Conservation (phyloP, 2,888 invertebrate species). For the Eucera pruinosa region DNA sequence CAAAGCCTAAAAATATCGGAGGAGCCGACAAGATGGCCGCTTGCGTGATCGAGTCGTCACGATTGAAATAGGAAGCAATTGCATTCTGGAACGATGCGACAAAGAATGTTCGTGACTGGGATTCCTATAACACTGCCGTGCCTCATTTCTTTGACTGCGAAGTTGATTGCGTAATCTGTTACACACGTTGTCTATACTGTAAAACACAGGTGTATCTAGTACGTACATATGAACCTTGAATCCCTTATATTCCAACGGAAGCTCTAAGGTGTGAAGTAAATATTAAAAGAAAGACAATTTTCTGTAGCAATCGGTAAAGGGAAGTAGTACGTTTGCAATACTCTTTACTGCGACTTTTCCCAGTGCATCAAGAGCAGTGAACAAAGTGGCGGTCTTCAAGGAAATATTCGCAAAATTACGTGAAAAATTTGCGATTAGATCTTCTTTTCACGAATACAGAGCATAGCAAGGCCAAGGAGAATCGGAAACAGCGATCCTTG, state of each 20-base stretch:
- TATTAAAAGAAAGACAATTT: not conserved
- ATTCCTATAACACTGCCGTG: conserved; percentile 29
- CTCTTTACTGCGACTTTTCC: not conserved
- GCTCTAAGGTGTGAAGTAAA: not conserved
- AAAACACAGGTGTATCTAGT: not conserved
- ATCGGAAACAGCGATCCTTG: not conserved
- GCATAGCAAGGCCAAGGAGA: not conserved
- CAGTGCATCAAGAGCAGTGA: not conserved
- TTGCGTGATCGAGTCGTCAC: conserved; percentile 11
- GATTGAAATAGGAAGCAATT: conserved; percentile 26
- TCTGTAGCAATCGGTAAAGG: not conserved
- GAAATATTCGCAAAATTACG: conserved; percentile 19
- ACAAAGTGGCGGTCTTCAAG: not conserved
- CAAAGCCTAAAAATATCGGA: too few species aligned
- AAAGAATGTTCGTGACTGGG: conserved; percentile 50
- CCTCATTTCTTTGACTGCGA: conserved; percentile 54
- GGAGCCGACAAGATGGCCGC: not conserved
- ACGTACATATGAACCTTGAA: not conserved
- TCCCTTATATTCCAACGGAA: not conserved
- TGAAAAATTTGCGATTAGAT: conserved; percentile 2
- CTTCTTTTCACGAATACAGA: not conserved
- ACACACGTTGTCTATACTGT: conserved; percentile 22
- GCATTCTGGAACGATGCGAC: conserved; percentile 7
- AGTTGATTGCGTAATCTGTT: conserved; percentile 46
- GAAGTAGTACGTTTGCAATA: conserved; percentile 2